Conservation (phyloP, 2,113 vertebrate genomes). For the Trogon melanurus region DNA sequence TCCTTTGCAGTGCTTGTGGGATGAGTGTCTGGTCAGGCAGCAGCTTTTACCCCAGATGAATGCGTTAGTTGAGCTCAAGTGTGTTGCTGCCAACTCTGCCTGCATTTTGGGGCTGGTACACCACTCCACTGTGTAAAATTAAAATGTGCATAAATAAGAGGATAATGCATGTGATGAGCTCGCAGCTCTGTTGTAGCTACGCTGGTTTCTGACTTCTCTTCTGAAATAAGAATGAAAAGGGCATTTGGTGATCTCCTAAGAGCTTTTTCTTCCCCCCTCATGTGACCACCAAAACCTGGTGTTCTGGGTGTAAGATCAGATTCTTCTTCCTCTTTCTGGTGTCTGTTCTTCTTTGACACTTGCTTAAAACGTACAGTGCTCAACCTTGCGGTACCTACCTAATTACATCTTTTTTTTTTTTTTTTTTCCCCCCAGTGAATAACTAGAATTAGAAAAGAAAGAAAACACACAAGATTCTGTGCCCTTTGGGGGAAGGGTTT, state of each 20-base stretch:
- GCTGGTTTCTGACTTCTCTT: not conserved
- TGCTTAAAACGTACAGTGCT: not conserved
- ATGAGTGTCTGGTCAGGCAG: not conserved
- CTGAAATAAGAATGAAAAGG: not conserved
- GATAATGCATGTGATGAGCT: not conserved
- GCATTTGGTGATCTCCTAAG: not conserved
- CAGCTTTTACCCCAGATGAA: not conserved
- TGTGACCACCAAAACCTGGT: not conserved
- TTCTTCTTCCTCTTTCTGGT: not conserved
- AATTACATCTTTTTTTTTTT: not conserved
- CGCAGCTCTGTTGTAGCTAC: not conserved
- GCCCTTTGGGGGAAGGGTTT: not conserved
- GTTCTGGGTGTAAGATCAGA: not conserved
- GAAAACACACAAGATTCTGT: not conserved
- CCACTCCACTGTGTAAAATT: not conserved
- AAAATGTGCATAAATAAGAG: rapidly evolving
- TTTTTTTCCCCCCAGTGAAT: not conserved
- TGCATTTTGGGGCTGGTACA: rapidly evolving
- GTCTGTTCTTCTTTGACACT: not conserved
- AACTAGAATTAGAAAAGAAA: not conserved
- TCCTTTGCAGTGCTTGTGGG: not conserved
- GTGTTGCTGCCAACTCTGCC: rapidly evolving
- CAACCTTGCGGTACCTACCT: not conserved
- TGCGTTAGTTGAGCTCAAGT: not conserved
- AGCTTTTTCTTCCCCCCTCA: not conserved